Base-by-base conservation (phyloP, 1,140 invertebrate genomes). In the Lerema accius region DNA sequence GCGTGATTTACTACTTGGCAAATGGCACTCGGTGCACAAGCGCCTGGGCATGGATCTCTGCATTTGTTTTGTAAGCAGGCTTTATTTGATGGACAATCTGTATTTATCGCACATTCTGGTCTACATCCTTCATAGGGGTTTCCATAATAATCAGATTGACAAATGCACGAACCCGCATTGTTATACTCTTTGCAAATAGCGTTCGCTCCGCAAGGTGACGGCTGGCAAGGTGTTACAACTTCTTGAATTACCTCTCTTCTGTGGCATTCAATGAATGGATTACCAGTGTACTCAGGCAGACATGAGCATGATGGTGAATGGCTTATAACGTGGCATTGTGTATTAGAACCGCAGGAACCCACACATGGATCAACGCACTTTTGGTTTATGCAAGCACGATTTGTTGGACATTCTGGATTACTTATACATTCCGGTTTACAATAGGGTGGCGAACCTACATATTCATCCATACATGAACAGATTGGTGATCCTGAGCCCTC, bases 181-280 rank as follows among this genome's bases (percentile, higher is more conserved):
- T 96, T 95, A 59, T 94, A 94, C 86, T 96, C 96, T 90, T 94
- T 93, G 84, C 94, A 95, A 73, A 95, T 64, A 39, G 96, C 95
- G 88, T 97, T 97, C 1, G 94, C 92, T 39, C 96, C 96, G 80
- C 96, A 97, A 39, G 96, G 95, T 28, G 94, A 95, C 39, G 95
- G 95, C 71, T 93, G 92, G 75, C 95, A 96, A 55, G 96, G 94
- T 62, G 93, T 86, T 16, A 84, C 71, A 17, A 66, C 65, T 79
- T 92, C 89, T 58, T 91, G 81, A n/a, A 78, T 14, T 49, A 69
- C 68, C 71, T 78, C 74, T 69, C 89, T 80, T 87, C 84, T 88
- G 55, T 88, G 91, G 73, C 93, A 94, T 77, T 92, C 91, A 71
- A 89, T 91, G 71, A 93, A 93, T 61, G 92, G 92, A 90, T 94